Conservation (phyloP, 2,113 vertebrate genomes). For the Scartelaos histophorus region DNA sequence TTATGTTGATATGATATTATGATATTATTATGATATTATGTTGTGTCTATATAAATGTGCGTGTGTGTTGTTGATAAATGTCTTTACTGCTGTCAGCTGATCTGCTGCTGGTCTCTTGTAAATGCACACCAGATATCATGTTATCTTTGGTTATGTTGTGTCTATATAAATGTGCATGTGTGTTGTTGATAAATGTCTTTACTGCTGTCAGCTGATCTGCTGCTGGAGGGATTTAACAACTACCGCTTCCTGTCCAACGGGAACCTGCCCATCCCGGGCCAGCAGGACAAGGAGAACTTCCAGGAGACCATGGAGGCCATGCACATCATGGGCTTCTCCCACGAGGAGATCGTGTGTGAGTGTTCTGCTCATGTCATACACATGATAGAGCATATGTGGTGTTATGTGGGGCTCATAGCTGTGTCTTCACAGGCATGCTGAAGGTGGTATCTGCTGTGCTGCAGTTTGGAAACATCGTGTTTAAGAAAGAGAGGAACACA, state of each 20-base stretch:
- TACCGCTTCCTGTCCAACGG: slow-evolving; percentile 98
- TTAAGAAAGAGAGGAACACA: slow-evolving; percentile 94
- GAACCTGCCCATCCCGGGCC: slow-evolving; percentile 94
- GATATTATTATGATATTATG: too few relatives aligned
- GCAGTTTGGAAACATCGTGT: slow-evolving; percentile 92
- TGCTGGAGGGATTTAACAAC: slow-evolving; percentile 90
- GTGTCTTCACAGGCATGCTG: slow-evolving; percentile 82
- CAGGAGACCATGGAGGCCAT: slow-evolving; percentile 99
- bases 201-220: slow-evolving; percentile 82
- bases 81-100: slow-evolving; percentile 77
- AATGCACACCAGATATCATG: too few relatives aligned
- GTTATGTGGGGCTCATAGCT: background rate
- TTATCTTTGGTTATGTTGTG: too few relatives aligned
- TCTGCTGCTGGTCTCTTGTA: slow-evolving; percentile 89
- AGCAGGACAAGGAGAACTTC: slow-evolving; percentile 98
- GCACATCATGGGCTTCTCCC: slow-evolving; percentile 98
- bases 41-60: too few relatives aligned
- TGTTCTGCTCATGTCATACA: slow-evolving; percentile 30
- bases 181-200: background rate
- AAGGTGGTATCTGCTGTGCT: slow-evolving; percentile 93
- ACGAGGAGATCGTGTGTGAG: slow-evolving; percentile 95
- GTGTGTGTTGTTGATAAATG: background rate
- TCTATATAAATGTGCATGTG: too few relatives aligned
- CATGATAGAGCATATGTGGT: background rate
- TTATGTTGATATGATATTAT: too few relatives aligned